A percentile compares a stretch with the other conserved stretches of the same genome.
Evolutionary conservation across 2,888 invertebrate genomes (phyloP).

Genomic region (Eupeodes latifasciatus): DNA sequence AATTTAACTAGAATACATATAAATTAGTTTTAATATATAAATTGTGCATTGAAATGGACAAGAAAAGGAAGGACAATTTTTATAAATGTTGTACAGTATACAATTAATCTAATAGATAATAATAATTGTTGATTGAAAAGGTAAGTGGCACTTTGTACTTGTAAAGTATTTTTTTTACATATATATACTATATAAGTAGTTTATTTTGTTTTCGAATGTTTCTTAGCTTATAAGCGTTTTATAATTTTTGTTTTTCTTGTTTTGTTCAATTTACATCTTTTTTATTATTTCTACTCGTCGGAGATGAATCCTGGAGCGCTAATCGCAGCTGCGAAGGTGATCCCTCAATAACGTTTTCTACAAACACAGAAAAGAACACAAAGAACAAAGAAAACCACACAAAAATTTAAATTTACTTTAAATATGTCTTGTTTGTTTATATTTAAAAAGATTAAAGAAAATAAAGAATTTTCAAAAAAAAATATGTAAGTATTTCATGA

Average conservation of each 20-base stretch:
- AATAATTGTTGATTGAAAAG: slow-evolving; percentile 76
- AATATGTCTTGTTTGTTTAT: slow-evolving; percentile 30
- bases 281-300: slow-evolving; percentile 52
- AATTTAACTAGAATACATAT: slow-evolving; percentile 65
- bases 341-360: slow-evolving; percentile 78
- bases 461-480: neutral
- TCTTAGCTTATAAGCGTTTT: slow-evolving; percentile 67
- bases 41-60: slow-evolving; percentile 75
- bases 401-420: slow-evolving; percentile 47
- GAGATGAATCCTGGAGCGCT: slow-evolving; percentile 76
- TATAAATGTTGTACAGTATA: slow-evolving; percentile 57
- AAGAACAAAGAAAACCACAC: slow-evolving; percentile 64
- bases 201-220: slow-evolving; percentile 21
- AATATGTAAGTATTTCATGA: neutral
- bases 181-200: neutral
- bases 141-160: slow-evolving; percentile 77
- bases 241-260: neutral
- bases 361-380: slow-evolving; percentile 40
- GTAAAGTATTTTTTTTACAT: slow-evolving; percentile 34
- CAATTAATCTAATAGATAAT: slow-evolving; percentile 67
- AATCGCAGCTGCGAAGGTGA: slow-evolving; percentile 79
- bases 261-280: slow-evolving; percentile 61
- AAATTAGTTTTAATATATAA: slow-evolving; percentile 48
- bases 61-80: slow-evolving; percentile 61
- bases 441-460: neutral